Percentiles rank a stretch among this genome's conserved stretches.
Conservation (phyloP, 1,140 invertebrate species). For the Diachasmimorpha longicaudata region DNA sequence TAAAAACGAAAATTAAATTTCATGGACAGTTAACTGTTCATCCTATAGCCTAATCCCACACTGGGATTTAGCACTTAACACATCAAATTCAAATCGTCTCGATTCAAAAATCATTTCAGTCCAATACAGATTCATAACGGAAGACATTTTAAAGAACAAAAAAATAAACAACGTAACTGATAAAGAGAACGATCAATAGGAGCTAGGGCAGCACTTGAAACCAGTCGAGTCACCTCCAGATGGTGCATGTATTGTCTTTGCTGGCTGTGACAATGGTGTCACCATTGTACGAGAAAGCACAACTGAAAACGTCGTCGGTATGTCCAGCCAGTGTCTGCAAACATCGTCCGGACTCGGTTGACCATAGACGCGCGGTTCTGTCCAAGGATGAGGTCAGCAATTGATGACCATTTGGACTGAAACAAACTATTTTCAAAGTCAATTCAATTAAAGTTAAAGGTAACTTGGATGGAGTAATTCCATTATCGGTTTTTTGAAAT, state of each 20-base stretch:
- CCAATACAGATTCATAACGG: neutral
- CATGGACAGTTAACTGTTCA: too few relatives aligned
- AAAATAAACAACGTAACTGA: conserved; percentile 43
- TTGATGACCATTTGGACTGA: conserved; percentile 76
- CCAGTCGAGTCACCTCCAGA: conserved; percentile 78
- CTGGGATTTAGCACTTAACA: too few relatives aligned
- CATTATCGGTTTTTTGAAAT: conserved; percentile 16
- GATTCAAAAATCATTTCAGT: neutral
- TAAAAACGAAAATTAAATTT: too few relatives aligned
- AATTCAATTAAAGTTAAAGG: conserved; percentile 1
- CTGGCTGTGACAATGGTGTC: conserved; percentile 79
- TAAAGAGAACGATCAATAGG: conserved; percentile 39
- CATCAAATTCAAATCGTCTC: neutral
- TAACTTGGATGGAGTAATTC: neutral
- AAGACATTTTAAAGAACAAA: conserved; percentile 26
- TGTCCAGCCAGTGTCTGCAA: conserved; percentile 75
- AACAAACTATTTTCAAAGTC: conserved; percentile 68
- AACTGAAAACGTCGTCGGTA: conserved; percentile 80
- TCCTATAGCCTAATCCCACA: too few relatives aligned
- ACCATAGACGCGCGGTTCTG: conserved; percentile 77
- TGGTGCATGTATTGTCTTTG: conserved; percentile 74
- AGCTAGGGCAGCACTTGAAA: conserved; percentile 56
- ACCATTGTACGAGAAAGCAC: conserved; percentile 78
- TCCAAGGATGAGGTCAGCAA: conserved; percentile 78
- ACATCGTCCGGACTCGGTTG: conserved; percentile 71